These are phyloP conservation scores for Scomber japonicus DNA, from an alignment of 2,113 vertebrate species.

Conservation along the genomic window DNA sequence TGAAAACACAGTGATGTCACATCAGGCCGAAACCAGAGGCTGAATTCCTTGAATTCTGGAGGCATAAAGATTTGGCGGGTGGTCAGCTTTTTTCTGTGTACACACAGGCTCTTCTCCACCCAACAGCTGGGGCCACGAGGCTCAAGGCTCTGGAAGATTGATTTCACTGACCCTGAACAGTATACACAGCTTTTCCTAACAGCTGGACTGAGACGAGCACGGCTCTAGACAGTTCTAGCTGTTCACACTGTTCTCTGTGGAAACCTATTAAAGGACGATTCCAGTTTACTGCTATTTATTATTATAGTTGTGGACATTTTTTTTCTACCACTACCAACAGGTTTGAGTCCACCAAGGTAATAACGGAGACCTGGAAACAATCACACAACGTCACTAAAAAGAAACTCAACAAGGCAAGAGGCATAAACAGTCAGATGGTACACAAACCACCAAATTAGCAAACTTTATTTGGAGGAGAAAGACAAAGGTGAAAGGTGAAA, in stretches of 20 bases:
- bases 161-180: constrained; percentile 31
- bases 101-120: constrained; percentile 25
- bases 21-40: neutral
- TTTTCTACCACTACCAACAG: neutral
- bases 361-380: neutral
- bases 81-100: constrained; percentile 14
- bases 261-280: neutral
- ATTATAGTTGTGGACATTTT: neutral
- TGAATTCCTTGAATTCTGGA: constrained; percentile 37
- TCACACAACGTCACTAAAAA: neutral
- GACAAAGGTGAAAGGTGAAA: too few species aligned
- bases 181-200: constrained; percentile 20
- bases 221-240: neutral
- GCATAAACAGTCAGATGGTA: neutral
- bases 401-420: neutral
- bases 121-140: constrained; percentile 49
- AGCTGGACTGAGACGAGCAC: constrained; percentile 21
- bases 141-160: constrained; percentile 21
- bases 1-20: constrained; percentile 29
- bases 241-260: neutral
- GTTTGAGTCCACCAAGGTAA: neutral
- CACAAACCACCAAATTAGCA: neutral
- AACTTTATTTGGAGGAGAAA: neutral
- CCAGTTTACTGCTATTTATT: neutral
- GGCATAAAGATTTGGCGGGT: constrained; percentile 19